Percentiles rank a stretch among this genome's conserved stretches.
Evolutionary conservation across 2,888 invertebrate species (phyloP).

Genomic region (Lomographa bimaculata): DNA sequence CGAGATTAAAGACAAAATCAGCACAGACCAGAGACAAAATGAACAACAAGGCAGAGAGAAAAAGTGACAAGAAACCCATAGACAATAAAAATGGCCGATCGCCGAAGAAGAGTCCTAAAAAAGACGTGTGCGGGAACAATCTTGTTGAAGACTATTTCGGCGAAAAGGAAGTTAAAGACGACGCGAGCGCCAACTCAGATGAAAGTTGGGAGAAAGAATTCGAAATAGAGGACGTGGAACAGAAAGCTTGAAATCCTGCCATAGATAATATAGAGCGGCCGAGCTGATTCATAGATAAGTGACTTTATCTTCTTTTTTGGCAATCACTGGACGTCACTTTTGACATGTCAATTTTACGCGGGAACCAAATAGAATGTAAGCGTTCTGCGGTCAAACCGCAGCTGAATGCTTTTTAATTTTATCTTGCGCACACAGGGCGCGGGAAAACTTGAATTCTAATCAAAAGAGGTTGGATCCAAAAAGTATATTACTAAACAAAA

Average conservation of each 20-base stretch:
- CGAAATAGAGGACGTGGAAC: slow-evolving; percentile 73
- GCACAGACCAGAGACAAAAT: slow-evolving; percentile 57
- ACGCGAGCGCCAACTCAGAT: slow-evolving; percentile 78
- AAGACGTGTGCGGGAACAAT: slow-evolving; percentile 75
- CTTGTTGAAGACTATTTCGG: slow-evolving; percentile 82
- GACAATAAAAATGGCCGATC: slow-evolving; percentile 52
- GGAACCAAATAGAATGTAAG: too few species aligned
- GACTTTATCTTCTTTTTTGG: too few species aligned
- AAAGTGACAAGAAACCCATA: slow-evolving; percentile 13
- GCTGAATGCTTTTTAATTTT: too few species aligned
- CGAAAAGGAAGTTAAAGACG: slow-evolving; percentile 71
- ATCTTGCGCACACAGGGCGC: too few species aligned
- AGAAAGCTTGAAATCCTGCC: slow-evolving; percentile 59
- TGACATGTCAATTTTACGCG: too few species aligned
- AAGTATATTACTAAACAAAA: too few species aligned
- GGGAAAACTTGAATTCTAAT: too few species aligned
- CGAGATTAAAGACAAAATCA: slow-evolving; percentile 41
- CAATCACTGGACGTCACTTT: too few species aligned
- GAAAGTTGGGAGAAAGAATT: slow-evolving; percentile 86
- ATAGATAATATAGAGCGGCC: too few species aligned
- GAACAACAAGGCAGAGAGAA: slow-evolving; percentile 41
- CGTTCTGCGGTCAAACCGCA: too few species aligned
- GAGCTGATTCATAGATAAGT: too few species aligned
- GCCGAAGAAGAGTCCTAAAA: slow-evolving; percentile 60
- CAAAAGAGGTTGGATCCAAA: too few species aligned